Base-by-base conservation (phyloP, 1,140 invertebrate genomes). In the Trinorchestia longiramus region DNA sequence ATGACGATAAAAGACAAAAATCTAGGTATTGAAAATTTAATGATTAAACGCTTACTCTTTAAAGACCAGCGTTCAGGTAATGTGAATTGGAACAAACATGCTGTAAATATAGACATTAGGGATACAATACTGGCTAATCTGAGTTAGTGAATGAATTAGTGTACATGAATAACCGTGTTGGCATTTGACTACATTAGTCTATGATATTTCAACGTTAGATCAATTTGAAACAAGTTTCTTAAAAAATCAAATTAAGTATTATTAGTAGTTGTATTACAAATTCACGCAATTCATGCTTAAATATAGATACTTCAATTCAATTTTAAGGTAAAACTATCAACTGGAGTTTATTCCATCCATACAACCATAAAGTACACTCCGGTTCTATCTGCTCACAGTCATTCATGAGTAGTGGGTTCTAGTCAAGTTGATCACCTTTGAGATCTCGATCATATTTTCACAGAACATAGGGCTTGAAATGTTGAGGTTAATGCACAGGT, bases 381-480 rank as follows among this genome's bases (percentile, higher is more conserved):
- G 62, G 15, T 15, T 77, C 1, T 36, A 11, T 77, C 62, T 11
- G 11, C 36, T 28, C 36, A 77, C 11, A 36, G 62, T 36, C 36
- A 77, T 19, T 15, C 15, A 36, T 36, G 1, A 3, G 62, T 23
- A 3, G 28, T 28, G 28, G 3, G 1, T 11, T 77, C 11, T 3
- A 36, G 62, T 77, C 62, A 77, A 77, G 62, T 77, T n/a, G 41
- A 43, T 95, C 42, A 96, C 96, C 87, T 95, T 95, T 23, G 95
- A 95, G 36, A 95, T 42, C 15, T 92, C 43, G 36, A 96, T 95
- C n/a, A 96, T 92, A 87, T 90, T 95, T 47, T 96, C 95, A 43
- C 96, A 96, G 43, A 96, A 87, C 43, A 87, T 87, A 3, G 94
- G 28, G 57, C 95, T 96, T 47, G 87, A 47, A 45, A 96, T 95